These are phyloP conservation scores for Phoenoteleia sp. DNA, from an alignment of 2,888 invertebrate genomes.

Conservation along the genomic window DNA sequence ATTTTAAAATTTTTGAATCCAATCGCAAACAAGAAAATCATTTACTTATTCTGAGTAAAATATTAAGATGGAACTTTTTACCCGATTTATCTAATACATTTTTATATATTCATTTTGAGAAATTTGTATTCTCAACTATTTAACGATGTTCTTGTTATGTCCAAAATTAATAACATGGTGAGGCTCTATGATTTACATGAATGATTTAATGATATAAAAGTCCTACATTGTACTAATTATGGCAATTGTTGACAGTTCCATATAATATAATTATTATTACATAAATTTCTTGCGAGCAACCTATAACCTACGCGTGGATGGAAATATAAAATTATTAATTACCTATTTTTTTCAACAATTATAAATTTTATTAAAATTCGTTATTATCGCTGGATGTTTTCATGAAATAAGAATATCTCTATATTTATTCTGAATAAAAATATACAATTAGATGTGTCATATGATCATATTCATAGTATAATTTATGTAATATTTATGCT, in stretches of 20 bases:
- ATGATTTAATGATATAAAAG: neutral
- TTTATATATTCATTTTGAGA: neutral
- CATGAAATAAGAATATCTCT: too few relatives aligned
- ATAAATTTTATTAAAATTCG: neutral
- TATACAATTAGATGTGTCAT: too few relatives aligned
- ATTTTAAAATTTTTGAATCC: constrained; percentile 13
- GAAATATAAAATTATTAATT: neutral
- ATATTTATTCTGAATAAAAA: neutral
- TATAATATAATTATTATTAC: too few relatives aligned
- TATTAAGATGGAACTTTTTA: constrained; percentile 16
- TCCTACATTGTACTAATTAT: neutral
- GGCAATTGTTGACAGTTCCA: too few relatives aligned
- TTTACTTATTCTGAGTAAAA: neutral
- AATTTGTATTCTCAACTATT: neutral
- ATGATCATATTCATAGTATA: too few relatives aligned
- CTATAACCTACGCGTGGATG: neutral
- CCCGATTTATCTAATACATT: too few relatives aligned
- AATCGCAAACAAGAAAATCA: constrained; percentile 35
- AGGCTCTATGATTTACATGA: neutral
- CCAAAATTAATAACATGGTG: neutral
- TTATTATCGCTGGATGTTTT: neutral
- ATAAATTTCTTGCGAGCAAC: too few relatives aligned
- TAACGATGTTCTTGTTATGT: neutral
- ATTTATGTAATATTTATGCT: neutral
- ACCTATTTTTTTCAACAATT: constrained; percentile 3